Conservation (phyloP, 2,888 invertebrate species). For the Oxystoma pomonae region DNA sequence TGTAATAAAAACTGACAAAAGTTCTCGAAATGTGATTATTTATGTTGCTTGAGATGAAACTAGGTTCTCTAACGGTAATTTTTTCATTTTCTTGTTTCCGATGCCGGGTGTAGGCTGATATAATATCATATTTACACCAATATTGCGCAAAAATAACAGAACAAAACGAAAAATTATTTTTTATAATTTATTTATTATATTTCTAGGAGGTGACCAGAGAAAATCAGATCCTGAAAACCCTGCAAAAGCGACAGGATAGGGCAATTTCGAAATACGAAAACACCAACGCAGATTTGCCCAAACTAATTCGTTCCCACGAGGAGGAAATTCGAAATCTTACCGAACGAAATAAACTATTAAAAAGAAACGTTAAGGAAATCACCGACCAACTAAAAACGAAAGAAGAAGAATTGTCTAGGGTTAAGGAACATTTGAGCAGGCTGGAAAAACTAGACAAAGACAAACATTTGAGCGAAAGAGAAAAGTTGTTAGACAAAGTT, state of each 20-base stretch:
- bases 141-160: too few relatives aligned
- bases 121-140: too few relatives aligned
- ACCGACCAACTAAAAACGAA: slow-evolving; percentile 62
- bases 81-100: too few relatives aligned
- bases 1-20: too few relatives aligned
- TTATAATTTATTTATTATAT: slow-evolving; percentile 11
- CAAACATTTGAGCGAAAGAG: slow-evolving; percentile 63
- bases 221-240: slow-evolving; percentile 68
- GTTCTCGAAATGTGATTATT: too few relatives aligned
- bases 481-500: slow-evolving; percentile 64
- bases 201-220: slow-evolving; percentile 63
- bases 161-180: too few relatives aligned
- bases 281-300: slow-evolving; percentile 72
- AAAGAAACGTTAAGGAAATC: slow-evolving; percentile 59
- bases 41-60: too few relatives aligned
- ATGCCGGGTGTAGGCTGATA: too few relatives aligned
- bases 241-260: slow-evolving; percentile 76
- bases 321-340: slow-evolving; percentile 73
- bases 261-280: slow-evolving; percentile 72
- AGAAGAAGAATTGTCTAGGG: slow-evolving; percentile 61
- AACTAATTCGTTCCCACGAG: slow-evolving; percentile 69
- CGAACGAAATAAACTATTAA: slow-evolving; percentile 63
- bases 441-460: slow-evolving; percentile 67
- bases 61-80: too few relatives aligned
- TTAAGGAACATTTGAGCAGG: slow-evolving; percentile 68